Evolutionary conservation across 2,797 vertebrate genomes (phyloP), one percentile per base, ranked within the genome.

Genomic region (Nothura maculosa): DNA sequence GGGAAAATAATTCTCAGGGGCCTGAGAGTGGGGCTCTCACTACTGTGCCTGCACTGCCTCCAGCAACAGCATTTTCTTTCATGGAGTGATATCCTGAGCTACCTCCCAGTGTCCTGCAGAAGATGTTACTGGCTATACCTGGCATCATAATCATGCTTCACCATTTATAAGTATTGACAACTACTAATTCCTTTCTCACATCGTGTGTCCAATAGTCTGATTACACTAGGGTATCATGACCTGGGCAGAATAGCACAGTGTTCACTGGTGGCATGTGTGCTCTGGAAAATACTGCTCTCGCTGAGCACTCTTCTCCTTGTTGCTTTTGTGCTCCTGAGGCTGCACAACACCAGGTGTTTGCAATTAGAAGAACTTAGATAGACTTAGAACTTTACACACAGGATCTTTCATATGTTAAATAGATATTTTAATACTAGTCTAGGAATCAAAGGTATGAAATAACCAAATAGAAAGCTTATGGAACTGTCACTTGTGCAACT

Each of bases 61-160:
- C 43, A 60, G 17, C 24, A 87, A 61, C 5, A 9, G 1, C 0
- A 17, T 30, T 17, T 30, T 63, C 85, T 87, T 87, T 88, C 67
- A 50, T 63, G n/a, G 28, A 72, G 32, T 55, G 57, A 64, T 42
- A 11, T 68, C 32, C 32, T 70, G 7, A 82, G 70, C 78, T 79
- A 79, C 42, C 50, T 90, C 50, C 75, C 55, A 28, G 10, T n/a
- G 43, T 60, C 67, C 28, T 55, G n/a, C 58, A 38, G 76, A 89
- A 85, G 58, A 85, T 20, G 11, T 10, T 83, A 83, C 69, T 66
- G 82, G 89, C 45, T 92, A 40, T 9, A 86, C 48, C 12, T 74
- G 43, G 67, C 74, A 86, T 86, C 90, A 81, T 50, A 94, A 86
- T 47, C 30, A 91, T 21, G 32, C 27, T 84, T 91, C 83, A 90